A percentile compares a stretch with the other conserved stretches of the same genome.
phyloP scores from a whole-genome alignment of 2,797 vertebrate genomes.

The Natrix natrix region DNA sequence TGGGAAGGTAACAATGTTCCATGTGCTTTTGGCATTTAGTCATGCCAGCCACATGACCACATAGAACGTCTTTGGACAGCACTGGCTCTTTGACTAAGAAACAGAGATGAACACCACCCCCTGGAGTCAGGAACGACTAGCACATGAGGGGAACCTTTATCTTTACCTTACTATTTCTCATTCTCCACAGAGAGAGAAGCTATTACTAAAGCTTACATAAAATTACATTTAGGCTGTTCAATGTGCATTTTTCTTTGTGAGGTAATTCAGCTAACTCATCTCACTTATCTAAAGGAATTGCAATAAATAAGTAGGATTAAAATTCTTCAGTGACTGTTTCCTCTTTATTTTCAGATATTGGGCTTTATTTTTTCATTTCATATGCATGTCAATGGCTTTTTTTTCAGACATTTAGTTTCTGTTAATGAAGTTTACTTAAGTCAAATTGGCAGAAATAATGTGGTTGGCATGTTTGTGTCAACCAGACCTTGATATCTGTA shows the following conservation, averaged over 20 bases:
- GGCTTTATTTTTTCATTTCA: not conserved
- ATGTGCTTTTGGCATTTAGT: no score
- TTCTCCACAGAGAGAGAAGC: not conserved
- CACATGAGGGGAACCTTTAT: no score
- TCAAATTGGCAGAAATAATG: not conserved
- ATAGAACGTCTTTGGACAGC: no score
- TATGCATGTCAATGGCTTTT: not conserved
- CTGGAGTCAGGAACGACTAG: no score
- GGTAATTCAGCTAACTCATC: not conserved
- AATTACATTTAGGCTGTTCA: not conserved
- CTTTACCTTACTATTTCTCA: not conserved
- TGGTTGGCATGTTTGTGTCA: no score
- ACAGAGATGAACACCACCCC: no score
- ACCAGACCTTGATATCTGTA: not conserved
- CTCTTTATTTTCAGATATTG: not conserved
- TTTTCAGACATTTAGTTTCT: not conserved
- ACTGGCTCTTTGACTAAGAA: no score
- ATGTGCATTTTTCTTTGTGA: no score
- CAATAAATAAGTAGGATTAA: not conserved
- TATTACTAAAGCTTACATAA: not conserved
- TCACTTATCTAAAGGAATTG: not conserved
- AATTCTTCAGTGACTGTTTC: not conserved
- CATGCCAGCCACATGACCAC: no score
- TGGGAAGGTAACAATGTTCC: no score
- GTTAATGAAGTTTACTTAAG: not conserved